Evolutionary conservation across 2,113 vertebrate species (phyloP).

Genomic region (Tor tambroides): DNA sequence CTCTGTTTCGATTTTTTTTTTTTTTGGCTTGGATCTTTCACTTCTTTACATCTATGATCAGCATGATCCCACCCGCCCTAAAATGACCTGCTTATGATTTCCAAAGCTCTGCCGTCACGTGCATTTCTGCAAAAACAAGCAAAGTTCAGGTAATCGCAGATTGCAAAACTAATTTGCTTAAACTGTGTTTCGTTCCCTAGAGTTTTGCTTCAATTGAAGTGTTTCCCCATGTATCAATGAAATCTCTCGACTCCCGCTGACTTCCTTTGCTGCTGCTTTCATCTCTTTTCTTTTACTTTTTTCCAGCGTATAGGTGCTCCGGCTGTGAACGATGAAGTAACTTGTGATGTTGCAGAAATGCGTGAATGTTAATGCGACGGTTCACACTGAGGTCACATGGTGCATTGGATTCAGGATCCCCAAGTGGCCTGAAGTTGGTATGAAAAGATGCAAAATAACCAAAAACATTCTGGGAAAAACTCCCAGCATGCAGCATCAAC

Average conservation of each 20-base stretch:
- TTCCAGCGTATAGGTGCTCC: neutral
- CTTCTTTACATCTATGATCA: neutral
- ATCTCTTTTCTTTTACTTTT: neutral
- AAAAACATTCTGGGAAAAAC: neutral
- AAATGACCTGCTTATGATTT: neutral
- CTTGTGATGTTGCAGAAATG: conserved; percentile 7
- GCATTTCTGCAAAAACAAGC: neutral
- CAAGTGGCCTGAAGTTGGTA: neutral
- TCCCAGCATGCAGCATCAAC: neutral
- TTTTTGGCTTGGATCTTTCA: neutral
- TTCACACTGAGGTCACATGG: neutral
- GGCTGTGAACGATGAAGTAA: neutral
- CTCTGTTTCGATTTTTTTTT: neutral
- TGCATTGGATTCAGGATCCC: neutral
- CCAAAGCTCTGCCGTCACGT: neutral
- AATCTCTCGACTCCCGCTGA: neutral
- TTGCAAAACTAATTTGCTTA: neutral
- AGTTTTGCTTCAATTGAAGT: neutral
- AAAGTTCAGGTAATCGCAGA: neutral
- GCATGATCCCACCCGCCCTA: neutral
- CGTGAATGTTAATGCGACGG: neutral
- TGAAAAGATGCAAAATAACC: neutral
- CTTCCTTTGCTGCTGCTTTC: conserved; percentile 1
- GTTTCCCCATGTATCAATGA: neutral
- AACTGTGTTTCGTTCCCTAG: neutral